Evolutionary conservation across 2,797 vertebrate genomes (phyloP), one percentile per base, ranked within the genome.

Genomic region (Lutra lutra): DNA sequence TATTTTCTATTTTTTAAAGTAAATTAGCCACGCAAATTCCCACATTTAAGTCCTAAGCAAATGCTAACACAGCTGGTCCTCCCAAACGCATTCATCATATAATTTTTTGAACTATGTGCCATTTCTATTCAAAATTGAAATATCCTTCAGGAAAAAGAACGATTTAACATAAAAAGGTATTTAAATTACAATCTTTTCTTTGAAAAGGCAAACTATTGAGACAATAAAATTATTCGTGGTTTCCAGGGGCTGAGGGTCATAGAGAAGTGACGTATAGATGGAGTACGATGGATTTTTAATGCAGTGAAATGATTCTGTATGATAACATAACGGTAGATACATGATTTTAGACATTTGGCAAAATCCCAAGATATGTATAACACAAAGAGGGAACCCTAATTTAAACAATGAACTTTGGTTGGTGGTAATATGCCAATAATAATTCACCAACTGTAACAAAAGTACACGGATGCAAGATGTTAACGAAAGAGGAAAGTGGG

Each of bases 1-100:
- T 90, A 87, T 97, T 98, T 97, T 94, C 66, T 93, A 35, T 95
- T 93, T 94, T 46, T 86, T 80, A 85, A 91, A 98, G 97, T 75
- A 38, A 98, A 89, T 89, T 82, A 96, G 58, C 40, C 40, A 78
- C 35, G 93, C 40, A 96, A 92, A 97, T 95, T 96, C n/a, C 94
- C 86, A 92, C 78, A 86, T 75, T 87, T 40, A 95, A 95, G 21
- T 96, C 92, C 94, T 89, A 91, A 88, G 60, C 62, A 92, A 95
- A 97, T 70, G 38, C 13, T 92, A 77, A 94, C 89, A 89, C 43
- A 86, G 60, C 9, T 82, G 32, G 62, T 92, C 48, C 20, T 91
- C 13, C 7, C 58, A 89, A 96, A 94, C 38, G 35, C 2, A 43
- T 29, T 18, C 27, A 43, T 32, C 3, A 18, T 77, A 23, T 64